Evolutionary conservation across 2,797 vertebrate genomes (phyloP), one percentile per base, ranked within the genome.

Genomic region (Enteromius thamalakanensis): DNA sequence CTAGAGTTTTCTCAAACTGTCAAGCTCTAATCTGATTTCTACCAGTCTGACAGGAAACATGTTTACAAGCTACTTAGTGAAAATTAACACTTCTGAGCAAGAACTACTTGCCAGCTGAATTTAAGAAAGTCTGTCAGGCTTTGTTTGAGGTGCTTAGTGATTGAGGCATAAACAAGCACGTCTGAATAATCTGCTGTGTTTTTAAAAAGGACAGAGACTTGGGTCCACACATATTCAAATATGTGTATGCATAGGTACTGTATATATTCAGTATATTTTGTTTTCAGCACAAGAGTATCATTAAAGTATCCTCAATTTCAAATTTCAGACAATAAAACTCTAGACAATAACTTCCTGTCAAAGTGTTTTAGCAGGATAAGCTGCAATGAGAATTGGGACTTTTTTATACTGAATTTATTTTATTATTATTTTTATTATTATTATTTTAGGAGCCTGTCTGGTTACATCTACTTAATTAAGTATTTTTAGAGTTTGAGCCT

Each of bases 11-110:
- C 47, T 51, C 9, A 72, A 32, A 32, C 47, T 53, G 15, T 8
- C 45, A 51, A 6, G 26, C 47, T 19, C 9, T 53, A 26, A 26
- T 26, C 26, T 26, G 29, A 21, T 34, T 74, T 74, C 29, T 34
- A 53, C 26, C 26, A 21, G 47, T 74, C 23, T 71, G 69, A 71
- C 69, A 71, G 23, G 69, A 71, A 71, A 71, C 42, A 47, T 70
- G 23, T 70, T 26, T 45, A 70, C 68, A 47, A 70, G n/a, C n/a
- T 26, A 45, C 40, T 47, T 47, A 29, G n/a, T 26, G 69, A 71
- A 14, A 47, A 29, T 71, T 3, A 47, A 71, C 1, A 8, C n/a
- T 26, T 47, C 69, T 47, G n/a, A 17, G 14, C 26, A 47, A 47
- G 6, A 71, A 26, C 21, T 15, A 42, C 5, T 45, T 23, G 68